Evolutionary conservation across 2,797 vertebrate genomes (phyloP).

Genomic region (Pseudochirops corinnae): DNA sequence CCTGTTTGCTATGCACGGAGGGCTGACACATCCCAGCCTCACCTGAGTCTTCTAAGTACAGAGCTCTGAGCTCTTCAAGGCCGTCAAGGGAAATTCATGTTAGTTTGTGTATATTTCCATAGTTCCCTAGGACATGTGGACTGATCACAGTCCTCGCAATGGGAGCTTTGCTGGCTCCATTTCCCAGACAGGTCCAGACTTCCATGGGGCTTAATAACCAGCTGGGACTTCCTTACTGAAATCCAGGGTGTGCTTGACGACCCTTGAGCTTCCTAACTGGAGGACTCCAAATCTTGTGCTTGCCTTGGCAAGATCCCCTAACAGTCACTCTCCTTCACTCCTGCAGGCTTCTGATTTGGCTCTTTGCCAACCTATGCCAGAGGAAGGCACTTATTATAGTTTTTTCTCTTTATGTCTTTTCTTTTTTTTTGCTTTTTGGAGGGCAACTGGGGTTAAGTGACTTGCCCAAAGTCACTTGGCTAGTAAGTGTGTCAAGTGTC

Average conservation of each 20-base stretch:
- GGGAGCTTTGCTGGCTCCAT: neutral
- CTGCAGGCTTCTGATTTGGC: neutral
- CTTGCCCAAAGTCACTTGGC: too few relatives aligned
- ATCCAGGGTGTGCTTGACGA: neutral
- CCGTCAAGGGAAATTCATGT: too few relatives aligned
- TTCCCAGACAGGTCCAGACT: neutral
- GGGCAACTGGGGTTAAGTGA: too few relatives aligned
- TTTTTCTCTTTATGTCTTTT: neutral
- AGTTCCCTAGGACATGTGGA: neutral
- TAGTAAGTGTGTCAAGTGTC: too few relatives aligned
- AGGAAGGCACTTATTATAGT: neutral
- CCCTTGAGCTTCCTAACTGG: neutral
- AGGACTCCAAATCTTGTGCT: neutral
- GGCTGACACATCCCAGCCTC: neutral
- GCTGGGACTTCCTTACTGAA: too few relatives aligned
- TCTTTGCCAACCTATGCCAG: neutral
- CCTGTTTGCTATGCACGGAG: neutral
- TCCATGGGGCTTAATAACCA: neutral
- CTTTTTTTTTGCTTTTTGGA: too few relatives aligned
- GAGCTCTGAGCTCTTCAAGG: neutral
- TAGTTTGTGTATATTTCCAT: neutral
- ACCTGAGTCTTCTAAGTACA: neutral
- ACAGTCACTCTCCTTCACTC: neutral
- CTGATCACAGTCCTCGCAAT: neutral
- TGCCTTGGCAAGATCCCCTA: neutral